Conservation (phyloP, 2,888 invertebrate species). For the Deilephila elpenor region DNA sequence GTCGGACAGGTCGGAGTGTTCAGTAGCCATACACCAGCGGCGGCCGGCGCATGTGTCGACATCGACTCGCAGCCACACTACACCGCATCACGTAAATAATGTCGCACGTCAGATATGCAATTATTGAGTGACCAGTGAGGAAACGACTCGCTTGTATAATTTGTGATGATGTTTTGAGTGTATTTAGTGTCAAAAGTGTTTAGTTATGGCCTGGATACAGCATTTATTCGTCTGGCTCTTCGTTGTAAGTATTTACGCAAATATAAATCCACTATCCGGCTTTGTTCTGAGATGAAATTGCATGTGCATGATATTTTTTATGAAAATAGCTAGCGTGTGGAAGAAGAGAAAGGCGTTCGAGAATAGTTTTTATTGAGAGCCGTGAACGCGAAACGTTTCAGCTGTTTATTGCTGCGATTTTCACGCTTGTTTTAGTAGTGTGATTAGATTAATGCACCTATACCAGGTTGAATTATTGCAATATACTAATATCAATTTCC, state of each 20-base stretch:
- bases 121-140: constrained; percentile 48
- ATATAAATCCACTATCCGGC: background rate
- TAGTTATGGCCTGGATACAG: constrained; percentile 63
- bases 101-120: constrained; percentile 57
- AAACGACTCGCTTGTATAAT: constrained; percentile 45
- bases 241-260: constrained; percentile 56
- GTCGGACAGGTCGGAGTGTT: constrained; percentile 39
- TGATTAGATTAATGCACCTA: background rate
- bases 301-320: constrained; percentile 1
- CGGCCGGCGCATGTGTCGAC: constrained; percentile 50
- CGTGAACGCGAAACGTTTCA: constrained; percentile 2
- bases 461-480: background rate
- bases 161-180: constrained; percentile 41
- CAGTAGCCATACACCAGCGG: constrained; percentile 31
- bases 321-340: constrained; percentile 22
- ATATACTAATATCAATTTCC: background rate
- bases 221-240: constrained; percentile 58
- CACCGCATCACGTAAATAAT: constrained; percentile 53
- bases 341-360: constrained; percentile 25
- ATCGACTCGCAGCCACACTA: constrained; percentile 51
- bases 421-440: background rate
- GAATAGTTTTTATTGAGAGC: constrained; percentile 3
- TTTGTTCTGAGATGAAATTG: background rate
- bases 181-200: constrained; percentile 42
- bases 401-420: background rate